Conservation (phyloP, 2,113 vertebrate species). For the Phodopus roborovskii region DNA sequence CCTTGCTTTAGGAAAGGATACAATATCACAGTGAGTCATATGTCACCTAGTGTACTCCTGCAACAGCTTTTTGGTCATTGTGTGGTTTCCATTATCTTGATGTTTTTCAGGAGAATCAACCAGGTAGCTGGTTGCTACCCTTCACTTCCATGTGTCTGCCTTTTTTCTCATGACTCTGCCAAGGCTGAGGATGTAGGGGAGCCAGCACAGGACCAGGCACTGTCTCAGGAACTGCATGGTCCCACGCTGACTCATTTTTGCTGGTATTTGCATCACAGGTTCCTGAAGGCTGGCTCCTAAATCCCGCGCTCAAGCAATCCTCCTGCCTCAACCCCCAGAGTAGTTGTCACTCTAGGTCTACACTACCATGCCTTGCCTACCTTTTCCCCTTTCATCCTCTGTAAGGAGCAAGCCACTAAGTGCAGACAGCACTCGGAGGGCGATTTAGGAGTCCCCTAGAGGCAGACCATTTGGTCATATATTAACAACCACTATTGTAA, state of each 20-base stretch:
- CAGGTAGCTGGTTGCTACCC: neutral
- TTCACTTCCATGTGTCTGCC: neutral
- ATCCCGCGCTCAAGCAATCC: neutral
- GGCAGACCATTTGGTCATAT: neutral
- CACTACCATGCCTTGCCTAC: neutral
- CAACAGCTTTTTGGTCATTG: neutral
- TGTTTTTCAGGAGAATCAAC: neutral
- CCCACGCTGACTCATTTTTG: neutral
- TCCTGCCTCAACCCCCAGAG: neutral
- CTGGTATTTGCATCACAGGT: neutral
- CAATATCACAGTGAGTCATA: neutral
- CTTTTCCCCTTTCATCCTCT: neutral
- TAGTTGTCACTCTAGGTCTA: neutral
- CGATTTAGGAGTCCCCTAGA: neutral
- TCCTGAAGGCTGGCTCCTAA: neutral
- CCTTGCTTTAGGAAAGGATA: neutral
- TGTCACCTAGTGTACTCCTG: neutral
- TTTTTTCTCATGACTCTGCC: neutral
- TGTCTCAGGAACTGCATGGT: neutral
- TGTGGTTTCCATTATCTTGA: constrained; percentile 5
- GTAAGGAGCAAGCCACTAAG: neutral
- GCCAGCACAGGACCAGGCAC: neutral
- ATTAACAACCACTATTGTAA: neutral
- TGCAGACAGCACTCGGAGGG: neutral
- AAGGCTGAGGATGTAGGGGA: neutral